Conservation (phyloP, 2,797 vertebrate species). For the Nannoperca obscura region DNA sequence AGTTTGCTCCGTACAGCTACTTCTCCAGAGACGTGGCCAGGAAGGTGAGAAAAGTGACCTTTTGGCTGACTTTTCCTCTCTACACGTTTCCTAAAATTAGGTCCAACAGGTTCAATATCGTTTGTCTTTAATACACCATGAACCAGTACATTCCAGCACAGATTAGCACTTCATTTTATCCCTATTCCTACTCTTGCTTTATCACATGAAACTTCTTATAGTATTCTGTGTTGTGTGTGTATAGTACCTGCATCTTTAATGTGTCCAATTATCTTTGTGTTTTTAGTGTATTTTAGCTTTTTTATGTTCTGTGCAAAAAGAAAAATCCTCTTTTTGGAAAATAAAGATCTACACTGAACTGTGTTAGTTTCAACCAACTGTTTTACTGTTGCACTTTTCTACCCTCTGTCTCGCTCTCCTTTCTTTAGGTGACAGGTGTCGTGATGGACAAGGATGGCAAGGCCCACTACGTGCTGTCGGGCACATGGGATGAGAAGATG, state of each 20-base stretch:
- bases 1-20: conserved; percentile 98
- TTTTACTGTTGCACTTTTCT: not conserved
- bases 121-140: not conserved
- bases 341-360: not conserved
- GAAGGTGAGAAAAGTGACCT: conserved; percentile 85
- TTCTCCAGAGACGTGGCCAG: conserved; percentile 95
- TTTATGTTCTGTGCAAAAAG: not conserved
- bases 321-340: no score
- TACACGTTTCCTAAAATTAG: not conserved
- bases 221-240: not conserved
- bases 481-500: conserved; percentile 98
- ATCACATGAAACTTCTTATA: no score
- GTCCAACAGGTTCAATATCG: not conserved
- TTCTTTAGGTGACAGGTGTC: conserved; percentile 92
- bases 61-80: not conserved
- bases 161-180: not conserved
- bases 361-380: not conserved
- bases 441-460: conserved; percentile 92
- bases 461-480: conserved; percentile 92
- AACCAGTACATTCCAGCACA: no score
- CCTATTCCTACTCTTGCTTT: not conserved
- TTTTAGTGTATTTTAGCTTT: not conserved
- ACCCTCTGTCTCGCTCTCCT: not conserved
- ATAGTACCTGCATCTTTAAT: not conserved
- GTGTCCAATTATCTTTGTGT: not conserved